A percentile compares a stretch with the other conserved stretches of the same genome.
Evolutionary conservation across 2,797 vertebrate genomes (phyloP).

Genomic region (Ptychadena robeensis): DNA sequence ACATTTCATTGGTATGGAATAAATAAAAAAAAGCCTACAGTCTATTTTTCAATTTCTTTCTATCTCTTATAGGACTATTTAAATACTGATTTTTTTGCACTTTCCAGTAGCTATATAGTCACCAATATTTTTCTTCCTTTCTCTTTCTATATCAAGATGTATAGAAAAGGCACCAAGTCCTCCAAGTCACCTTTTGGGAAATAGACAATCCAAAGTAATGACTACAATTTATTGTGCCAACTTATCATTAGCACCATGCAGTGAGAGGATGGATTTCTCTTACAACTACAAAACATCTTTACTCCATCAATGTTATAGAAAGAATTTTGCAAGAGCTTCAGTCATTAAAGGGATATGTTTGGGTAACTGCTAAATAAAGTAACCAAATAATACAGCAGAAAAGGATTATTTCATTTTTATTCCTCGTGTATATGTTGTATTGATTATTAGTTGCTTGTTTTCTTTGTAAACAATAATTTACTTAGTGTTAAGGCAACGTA

Average conservation of each 20-base stretch:
- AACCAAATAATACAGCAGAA: no score
- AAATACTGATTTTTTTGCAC: not conserved
- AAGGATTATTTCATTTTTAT: no score
- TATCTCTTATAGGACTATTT: not conserved
- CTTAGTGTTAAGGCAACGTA: no score
- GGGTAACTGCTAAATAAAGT: not conserved
- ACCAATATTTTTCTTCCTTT: not conserved
- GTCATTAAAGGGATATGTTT: not conserved
- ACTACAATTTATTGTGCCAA: conserved; percentile 47
- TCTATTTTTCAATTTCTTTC: not conserved
- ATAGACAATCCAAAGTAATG: conserved; percentile 27
- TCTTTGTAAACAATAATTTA: no score
- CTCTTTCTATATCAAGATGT: not conserved
- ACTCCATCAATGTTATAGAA: conserved; percentile 31
- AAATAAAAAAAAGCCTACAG: no score
- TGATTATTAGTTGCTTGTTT: no score
- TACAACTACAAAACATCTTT: conserved; percentile 34
- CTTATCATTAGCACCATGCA: conserved; percentile 46
- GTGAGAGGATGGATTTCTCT: conserved; percentile 43
- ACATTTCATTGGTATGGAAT: not conserved
- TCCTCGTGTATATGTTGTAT: no score
- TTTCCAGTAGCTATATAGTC: not conserved
- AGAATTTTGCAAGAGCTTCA: not conserved
- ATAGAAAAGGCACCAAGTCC: conserved; percentile 14
- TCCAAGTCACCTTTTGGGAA: conserved; percentile 32